Evolutionary conservation across 1,140 invertebrate species (phyloP), one percentile per base, ranked within the genome.

Genomic region (Magallana ariakensis): DNA sequence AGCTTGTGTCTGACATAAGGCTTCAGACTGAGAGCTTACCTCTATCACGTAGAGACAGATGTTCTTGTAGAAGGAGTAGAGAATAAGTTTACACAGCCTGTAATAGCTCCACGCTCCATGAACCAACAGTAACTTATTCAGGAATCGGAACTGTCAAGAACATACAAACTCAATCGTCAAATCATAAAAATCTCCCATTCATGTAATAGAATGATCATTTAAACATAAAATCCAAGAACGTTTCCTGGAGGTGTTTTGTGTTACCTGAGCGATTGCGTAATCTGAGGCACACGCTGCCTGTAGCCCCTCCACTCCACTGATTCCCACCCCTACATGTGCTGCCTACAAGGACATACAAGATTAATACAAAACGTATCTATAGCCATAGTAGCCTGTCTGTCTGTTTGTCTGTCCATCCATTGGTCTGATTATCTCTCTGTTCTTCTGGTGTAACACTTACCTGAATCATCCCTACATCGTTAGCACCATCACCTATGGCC

Each of bases 401-500:
- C 33, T 46, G 5, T 46, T 46, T 46, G 33, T 46, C 33, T 46
- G 33, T 46, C 33, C 33, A 46, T 46, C 33, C 33, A 46, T 46
- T 46, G 33, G 5, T 46, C 33, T 46, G 3, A 1, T 3, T 33
- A 33, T 46, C 33, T 46, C 3, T 60, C 15, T 60, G 58, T 60
- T 60, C n/a, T 13, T 60, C 58, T 13, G 9, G 9, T 75, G 19
- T 33, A 26, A 75, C 8, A 54, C 60, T 55, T 84, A 95, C 95
- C 95, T 99, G 98, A 91, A 99, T 99, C 99, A 99, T 99, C 13
- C 99, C 99, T 55, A 99, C 99, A 95, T 99, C 99, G 95, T 99
- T 99, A 80, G 99, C 99, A 11, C 99, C 99, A 96, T 99, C 99
- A 13, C 99, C 99, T 92, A 99, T 99, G 2, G 99, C 99, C 90